Evolutionary conservation across 1,140 invertebrate species (phyloP), one percentile per base, ranked within the genome.

Genomic region (Eubasilissa regina): DNA sequence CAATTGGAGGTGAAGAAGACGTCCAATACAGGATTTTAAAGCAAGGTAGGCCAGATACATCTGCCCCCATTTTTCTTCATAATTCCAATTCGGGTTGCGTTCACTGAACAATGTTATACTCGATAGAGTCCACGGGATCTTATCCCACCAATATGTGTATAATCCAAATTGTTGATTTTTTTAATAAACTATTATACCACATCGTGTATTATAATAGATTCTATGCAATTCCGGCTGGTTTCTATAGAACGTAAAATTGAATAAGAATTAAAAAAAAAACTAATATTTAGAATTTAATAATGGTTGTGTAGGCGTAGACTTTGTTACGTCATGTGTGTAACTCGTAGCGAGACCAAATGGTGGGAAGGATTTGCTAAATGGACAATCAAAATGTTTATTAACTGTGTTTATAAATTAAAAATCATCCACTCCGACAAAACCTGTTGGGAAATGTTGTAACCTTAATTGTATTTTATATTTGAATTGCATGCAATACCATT

Each of bases 381-480:
- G 81, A 82, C 81, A 82, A 82, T 82, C 78, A 80, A 80, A 82
- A 82, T 68, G 78, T 80, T 82, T 80, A 80, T 82, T 79, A 78
- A 80, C 75, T 80, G 73, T 58, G 74, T 74, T 81, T 79, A 80
- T 80, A 82, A 82, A 82, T 80, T 82, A 82, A 80, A 82, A 82
- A 82, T 82, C 55, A 76, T 44, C 75, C 55, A 58, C 60, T 78
- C 64, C 78, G 55, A 64, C 74, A 44, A 81, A 77, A 35, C 79
- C 74, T 43, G 73, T 17, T 75, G 60, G 72, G 78, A 68, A 53
- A 68, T 56, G 55, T 35, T 45, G 48, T 75, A 66, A 64, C 75
- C 19, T 35, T 75, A 74, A 79, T 79, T 79, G 70, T 79, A 51
- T 79, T 47, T 62, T 58, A 48, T 21, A 72, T 62, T n/a, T n/a